Base-by-base conservation (phyloP, 2,888 invertebrate species). In the Empis livida region DNA sequence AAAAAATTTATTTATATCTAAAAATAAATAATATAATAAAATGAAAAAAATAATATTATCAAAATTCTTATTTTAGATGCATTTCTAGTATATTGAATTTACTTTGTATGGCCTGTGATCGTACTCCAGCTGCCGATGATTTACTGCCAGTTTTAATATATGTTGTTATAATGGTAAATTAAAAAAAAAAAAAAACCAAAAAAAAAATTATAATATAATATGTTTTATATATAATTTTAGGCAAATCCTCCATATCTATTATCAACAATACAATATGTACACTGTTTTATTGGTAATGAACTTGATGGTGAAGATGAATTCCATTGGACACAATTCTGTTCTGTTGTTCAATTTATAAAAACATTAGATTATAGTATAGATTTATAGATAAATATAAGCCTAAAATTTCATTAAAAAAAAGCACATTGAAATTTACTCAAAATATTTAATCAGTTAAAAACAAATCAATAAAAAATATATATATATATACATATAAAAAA, bases 261-360 rank as follows among this genome's bases (percentile, higher is more conserved):
- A 49, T 96, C 96, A 11, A 96, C 94, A 27, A 82, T 97, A 56
- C 94, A 97, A 72, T 93, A 94, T 68, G 92, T 99, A 55, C 87
- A 85, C 68, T 92, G 90, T 57, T 91, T 93, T 67, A 91, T 90
- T 62, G 87, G 84, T 48, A 77, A 80, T 54, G 79, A 83, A 52
- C 75, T 95, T 49, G 76, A 77, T 52, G 95, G 95, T 44, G 93
- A 94, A 69, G 90, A 93, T 61, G 84, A 87, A 59, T 99, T 97
- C 72, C 95, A 94, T 85, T 97, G 96, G 97, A 95, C 93, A 46
- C 94, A 96, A 71, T 96, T 97, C 72, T 88, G 89, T 62, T 86
- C 95, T 1, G 93, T 93, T 43, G 90, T 96, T 46, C 94, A 95
- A 71, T 95, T 92, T 73, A 95, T 97, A 63, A 99, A 97, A 75